Evolutionary conservation across 2,888 invertebrate genomes (phyloP).

Genomic region (Syritta pipiens): DNA sequence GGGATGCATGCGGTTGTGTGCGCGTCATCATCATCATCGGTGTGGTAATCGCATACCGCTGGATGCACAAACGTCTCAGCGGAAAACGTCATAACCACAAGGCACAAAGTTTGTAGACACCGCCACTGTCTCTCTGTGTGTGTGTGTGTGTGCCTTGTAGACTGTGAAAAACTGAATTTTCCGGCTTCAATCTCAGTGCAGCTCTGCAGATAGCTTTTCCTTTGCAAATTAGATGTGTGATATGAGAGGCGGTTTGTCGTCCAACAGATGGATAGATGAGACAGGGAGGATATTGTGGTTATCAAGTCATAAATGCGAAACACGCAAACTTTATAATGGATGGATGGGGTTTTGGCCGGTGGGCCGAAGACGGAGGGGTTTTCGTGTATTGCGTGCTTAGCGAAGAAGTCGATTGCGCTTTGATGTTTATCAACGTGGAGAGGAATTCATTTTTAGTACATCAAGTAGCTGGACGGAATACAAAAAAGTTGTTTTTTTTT

Average conservation of each 20-base stretch:
- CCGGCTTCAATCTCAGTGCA: constrained; percentile 39
- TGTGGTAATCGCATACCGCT: constrained; percentile 55
- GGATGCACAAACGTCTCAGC: constrained; percentile 39
- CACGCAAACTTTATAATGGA: constrained; percentile 40
- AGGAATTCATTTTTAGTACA: too few relatives aligned
- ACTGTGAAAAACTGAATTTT: constrained; percentile 47
- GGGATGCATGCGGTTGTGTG: constrained; percentile 1
- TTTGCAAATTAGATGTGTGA: constrained; percentile 46
- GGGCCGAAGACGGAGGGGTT: neutral
- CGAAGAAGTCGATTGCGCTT: too few relatives aligned
- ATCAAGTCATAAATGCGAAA: constrained; percentile 32
- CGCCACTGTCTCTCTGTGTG: constrained; percentile 22
- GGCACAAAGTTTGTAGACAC: constrained; percentile 38
- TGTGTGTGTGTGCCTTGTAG: neutral
- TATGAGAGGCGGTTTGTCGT: constrained; percentile 16
- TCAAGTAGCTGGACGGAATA: too few relatives aligned
- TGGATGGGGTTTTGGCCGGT: neutral
- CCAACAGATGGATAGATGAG: constrained; percentile 27
- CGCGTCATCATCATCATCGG: constrained; percentile 81
- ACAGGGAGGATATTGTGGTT: constrained; percentile 51
- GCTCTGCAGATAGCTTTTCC: constrained; percentile 22
- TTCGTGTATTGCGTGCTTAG: neutral
- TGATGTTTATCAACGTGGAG: too few relatives aligned
- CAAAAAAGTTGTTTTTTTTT: too few relatives aligned
- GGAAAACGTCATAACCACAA: constrained; percentile 63